Base-by-base conservation (phyloP, 2,888 invertebrate genomes). In the Drosophila barbarae region DNA sequence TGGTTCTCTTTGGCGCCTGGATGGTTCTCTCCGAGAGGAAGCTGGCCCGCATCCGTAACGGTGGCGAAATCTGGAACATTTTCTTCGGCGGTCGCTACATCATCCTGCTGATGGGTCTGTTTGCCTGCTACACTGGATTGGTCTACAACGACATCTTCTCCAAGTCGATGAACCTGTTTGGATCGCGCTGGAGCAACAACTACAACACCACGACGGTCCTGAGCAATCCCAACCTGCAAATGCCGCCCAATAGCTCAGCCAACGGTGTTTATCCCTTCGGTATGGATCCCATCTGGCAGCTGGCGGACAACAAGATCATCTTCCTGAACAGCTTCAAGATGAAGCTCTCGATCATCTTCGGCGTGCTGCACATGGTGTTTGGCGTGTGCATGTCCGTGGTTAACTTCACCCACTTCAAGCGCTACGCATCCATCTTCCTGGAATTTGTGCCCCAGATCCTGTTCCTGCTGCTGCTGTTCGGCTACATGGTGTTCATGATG, bases 11-110 rank as follows among this genome's bases (percentile, higher is more conserved):
- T 87, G 97, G 94, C 2, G 90, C 91, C 0, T 97, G 94, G 93
- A 94, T 98, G 95, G 94, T 96, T 42, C 73, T 94, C 49, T 92
- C 92, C 69, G 98, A 98, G 89, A 94, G 94, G 72, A 92, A 93
- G 58, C 91, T 98, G 55, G 91, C 92, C 6, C 92, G 93, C 85
- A 95, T 94, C 77, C 91, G 93, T 32, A 92, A 90, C 85, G 94
- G 93, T 88, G 94, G 93, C 87, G 96, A 97, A 94, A 98, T 99
- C 77, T 98, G 97, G 96, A 96, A 94, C 88, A 99, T 98, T 77
- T 98, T 99, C 92, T 98, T 98, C 89, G 96, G 96, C 71, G 99
- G 99, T 12, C 95, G 99, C 56, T 99, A 99, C 91, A 97, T 99
- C 71, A 96, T 99, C 57, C 91, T 98, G 39, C 91, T 99, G 55